These are phyloP conservation scores for Mythimna ferrago DNA, from an alignment of 2,888 invertebrate species.

Conservation along the genomic window DNA sequence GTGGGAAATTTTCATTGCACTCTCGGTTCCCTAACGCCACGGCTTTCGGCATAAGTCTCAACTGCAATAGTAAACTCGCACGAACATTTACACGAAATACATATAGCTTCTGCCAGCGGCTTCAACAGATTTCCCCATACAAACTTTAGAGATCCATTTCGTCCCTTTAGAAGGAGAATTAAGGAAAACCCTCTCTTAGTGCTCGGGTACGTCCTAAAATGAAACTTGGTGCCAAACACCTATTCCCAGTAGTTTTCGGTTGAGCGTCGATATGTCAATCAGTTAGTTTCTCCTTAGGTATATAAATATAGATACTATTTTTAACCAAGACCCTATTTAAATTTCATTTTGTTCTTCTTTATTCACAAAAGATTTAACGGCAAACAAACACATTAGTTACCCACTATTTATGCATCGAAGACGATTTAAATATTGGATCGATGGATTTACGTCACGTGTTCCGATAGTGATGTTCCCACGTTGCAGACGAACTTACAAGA, in stretches of 20 bases:
- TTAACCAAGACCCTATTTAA: background rate
- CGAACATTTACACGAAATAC: background rate
- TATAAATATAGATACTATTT: background rate
- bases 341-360: background rate
- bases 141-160: no score
- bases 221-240: no score
- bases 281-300: no score
- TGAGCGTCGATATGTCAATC: no score
- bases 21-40: background rate
- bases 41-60: background rate
- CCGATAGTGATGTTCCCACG: conserved; percentile 80
- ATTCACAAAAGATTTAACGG: conserved; percentile 13
- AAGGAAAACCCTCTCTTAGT: no score
- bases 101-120: no score
- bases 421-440: conserved; percentile 37
- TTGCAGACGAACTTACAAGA: conserved; percentile 74
- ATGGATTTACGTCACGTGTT: conserved; percentile 64
- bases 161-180: no score
- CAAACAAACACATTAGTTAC: conserved; percentile 45
- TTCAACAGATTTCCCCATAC: no score
- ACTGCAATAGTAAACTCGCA: background rate
- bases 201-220: no score
- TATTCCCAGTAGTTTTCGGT: no score
- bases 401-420: conserved; percentile 40
- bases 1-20: background rate